These are phyloP conservation scores for Trachemys scripta DNA, from an alignment of 2,113 vertebrate species.

Conservation along the genomic window DNA sequence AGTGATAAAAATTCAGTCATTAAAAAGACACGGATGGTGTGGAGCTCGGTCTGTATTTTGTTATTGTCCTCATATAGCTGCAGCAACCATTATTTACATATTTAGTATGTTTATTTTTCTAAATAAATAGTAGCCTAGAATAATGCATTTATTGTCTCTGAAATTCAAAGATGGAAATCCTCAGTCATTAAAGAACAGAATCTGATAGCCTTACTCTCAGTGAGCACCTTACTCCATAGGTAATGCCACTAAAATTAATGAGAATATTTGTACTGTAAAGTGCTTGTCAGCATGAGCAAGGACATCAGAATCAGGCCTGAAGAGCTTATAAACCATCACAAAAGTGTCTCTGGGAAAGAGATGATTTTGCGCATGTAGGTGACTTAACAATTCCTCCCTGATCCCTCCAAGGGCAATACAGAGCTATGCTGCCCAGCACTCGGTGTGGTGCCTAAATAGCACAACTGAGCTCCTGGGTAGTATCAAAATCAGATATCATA, in stretches of 20 bases:
- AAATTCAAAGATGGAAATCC: not conserved
- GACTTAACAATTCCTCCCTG: not conserved
- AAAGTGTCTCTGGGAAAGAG: not conserved
- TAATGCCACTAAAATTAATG: not conserved
- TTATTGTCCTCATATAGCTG: not conserved
- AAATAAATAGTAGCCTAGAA: not conserved
- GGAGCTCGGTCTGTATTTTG: not conserved
- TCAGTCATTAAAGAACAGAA: not conserved
- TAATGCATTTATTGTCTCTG: not conserved
- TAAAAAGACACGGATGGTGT: not conserved
- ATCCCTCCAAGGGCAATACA: not conserved
- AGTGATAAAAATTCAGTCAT: not conserved
- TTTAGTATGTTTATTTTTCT: not conserved
- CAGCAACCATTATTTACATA: not conserved
- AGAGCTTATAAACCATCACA: not conserved
- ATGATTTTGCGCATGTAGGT: not conserved
- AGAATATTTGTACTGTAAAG: not conserved
- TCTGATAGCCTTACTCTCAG: not conserved
- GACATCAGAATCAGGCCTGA: not conserved
- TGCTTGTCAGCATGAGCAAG: not conserved
- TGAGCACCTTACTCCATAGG: not conserved
- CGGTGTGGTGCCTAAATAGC: not conserved
- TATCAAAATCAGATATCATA: slow-evolving; percentile 67
- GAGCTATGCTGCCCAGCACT: not conserved
- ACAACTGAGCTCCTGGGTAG: slow-evolving; percentile 44